phyloP scores from a whole-genome alignment of 2,888 invertebrate species.

The Argyresthia goedartella region DNA sequence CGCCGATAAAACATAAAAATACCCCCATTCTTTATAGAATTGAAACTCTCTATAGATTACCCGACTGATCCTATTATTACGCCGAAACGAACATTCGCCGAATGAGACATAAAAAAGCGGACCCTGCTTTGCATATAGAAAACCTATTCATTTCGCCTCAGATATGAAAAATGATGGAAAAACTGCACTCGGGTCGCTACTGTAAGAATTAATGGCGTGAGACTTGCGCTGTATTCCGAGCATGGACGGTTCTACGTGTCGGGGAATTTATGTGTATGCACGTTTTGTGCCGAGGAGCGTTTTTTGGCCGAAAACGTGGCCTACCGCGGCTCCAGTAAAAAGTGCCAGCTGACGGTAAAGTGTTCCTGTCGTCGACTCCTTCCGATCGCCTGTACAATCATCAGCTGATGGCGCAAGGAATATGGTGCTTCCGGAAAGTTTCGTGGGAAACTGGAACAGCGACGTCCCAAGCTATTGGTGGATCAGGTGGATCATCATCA shows the following conservation, averaged over 20 bases:
- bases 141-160: constrained; percentile 12
- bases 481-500: too few relatives aligned
- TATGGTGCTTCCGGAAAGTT: too few relatives aligned
- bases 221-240: constrained; percentile 30
- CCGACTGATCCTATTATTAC: constrained; percentile 49
- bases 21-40: constrained; percentile 14
- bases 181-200: constrained; percentile 52
- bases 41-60: constrained; percentile 12
- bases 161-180: constrained; percentile 21
- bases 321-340: neutral
- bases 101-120: constrained; percentile 15
- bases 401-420: too few relatives aligned
- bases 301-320: constrained; percentile 1
- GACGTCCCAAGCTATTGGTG: too few relatives aligned
- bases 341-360: neutral
- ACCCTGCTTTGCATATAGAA: constrained; percentile 16
- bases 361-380: too few relatives aligned
- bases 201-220: constrained; percentile 62
- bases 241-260: constrained; percentile 7
- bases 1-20: constrained; percentile 52
- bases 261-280: constrained; percentile 9
- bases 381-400: too few relatives aligned
- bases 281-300: neutral
- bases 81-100: constrained; percentile 30
- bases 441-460: too few relatives aligned